Percentiles rank a stretch among this genome's conserved stretches.
These are phyloP conservation scores for Aselliscus stoliczkanus DNA, from an alignment of 2,797 vertebrate genomes.

Conservation along the genomic window DNA sequence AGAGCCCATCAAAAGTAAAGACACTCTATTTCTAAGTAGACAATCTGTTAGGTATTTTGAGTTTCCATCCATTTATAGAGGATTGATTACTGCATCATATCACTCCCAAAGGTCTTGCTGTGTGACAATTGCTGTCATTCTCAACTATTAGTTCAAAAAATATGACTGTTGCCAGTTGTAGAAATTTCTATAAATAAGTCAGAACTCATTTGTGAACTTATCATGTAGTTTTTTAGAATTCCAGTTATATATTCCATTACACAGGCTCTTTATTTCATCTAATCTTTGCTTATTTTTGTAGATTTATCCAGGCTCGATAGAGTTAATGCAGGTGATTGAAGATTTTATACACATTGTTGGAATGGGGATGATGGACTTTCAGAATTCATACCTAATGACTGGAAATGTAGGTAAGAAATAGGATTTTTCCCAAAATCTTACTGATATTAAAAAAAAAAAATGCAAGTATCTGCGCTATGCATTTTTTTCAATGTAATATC, in stretches of 20 bases:
- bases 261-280: constrained; percentile 19
- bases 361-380: constrained; percentile 99
- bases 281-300: constrained; percentile 77
- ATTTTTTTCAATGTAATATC: neutral
- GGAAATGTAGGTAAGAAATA: constrained; percentile 97
- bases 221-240: neutral
- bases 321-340: constrained; percentile 99
- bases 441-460: constrained; percentile 73
- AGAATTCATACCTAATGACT: constrained; percentile 99
- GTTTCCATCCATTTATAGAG: neutral
- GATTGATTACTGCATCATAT: neutral
- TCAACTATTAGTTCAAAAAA: constrained; percentile 14
- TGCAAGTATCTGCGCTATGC: constrained; percentile 69
- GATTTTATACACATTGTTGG: constrained; percentile 99
- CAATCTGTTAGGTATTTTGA: neutral
- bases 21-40: neutral
- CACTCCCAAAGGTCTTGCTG: neutral
- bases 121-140: neutral
- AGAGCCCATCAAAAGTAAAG: neutral
- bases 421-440: constrained; percentile 72
- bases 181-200: neutral
- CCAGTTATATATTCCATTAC: neutral
- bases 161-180: neutral
- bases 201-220: neutral
- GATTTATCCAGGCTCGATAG: constrained; percentile 98